Conservation (phyloP, 1,140 invertebrate genomes). For the Macrocentrus cingulum region DNA sequence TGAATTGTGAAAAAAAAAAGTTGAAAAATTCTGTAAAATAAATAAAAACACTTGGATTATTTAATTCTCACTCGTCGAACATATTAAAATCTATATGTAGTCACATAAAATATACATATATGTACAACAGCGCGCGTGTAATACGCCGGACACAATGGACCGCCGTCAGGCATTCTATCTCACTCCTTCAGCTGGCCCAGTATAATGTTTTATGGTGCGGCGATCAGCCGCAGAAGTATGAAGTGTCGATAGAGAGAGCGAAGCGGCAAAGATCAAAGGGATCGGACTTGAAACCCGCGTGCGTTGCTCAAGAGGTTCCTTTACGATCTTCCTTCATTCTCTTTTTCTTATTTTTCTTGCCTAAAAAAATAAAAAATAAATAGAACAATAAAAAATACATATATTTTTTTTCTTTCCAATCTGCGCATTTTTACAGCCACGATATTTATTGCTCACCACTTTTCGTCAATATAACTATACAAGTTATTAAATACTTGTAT, state of each 20-base stretch:
- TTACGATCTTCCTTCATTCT: not conserved
- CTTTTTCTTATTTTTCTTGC: not conserved
- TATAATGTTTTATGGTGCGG: conserved; percentile 58
- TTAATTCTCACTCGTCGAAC: no score
- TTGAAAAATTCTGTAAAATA: no score
- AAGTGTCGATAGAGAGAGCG: conserved; percentile 61
- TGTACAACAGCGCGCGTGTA: not conserved
- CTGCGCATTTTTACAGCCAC: no score
- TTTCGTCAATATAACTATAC: no score
- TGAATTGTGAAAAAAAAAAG: no score
- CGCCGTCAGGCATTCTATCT: conserved; percentile 8
- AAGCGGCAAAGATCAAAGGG: conserved; percentile 59
- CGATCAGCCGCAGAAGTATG: conserved; percentile 59
- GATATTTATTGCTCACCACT: no score
- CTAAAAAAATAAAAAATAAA: no score
- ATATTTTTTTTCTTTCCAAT: no score
- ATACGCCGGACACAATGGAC: conserved; percentile 37
- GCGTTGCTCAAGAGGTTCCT: conserved; percentile 44
- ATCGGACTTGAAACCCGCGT: conserved; percentile 40
- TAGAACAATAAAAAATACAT: no score
- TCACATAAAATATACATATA: not conserved
- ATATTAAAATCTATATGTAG: no score
- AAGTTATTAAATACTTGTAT: no score
- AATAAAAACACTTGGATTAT: no score
- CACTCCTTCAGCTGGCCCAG: conserved; percentile 28